Evolutionary conservation across 2,113 vertebrate genomes (phyloP).

Genomic region (Boulengeromyrus knoepffleri): DNA sequence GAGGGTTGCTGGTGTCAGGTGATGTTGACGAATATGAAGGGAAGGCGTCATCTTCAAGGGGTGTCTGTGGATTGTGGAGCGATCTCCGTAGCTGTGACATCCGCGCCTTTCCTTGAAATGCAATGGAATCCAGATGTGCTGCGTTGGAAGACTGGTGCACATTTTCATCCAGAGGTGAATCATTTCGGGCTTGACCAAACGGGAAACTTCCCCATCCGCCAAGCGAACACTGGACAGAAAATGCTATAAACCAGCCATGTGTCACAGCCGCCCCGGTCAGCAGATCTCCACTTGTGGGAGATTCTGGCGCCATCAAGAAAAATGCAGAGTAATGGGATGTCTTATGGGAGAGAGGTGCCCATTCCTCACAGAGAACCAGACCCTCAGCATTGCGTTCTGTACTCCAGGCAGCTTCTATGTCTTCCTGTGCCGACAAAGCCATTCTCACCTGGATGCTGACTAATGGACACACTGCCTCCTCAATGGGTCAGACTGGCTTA

Average conservation of each 20-base stretch:
- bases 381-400: background rate
- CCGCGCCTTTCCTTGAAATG: background rate
- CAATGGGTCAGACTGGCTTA: slow-evolving; percentile 48
- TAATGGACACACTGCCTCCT: slow-evolving; percentile 43
- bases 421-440: background rate
- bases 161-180: background rate
- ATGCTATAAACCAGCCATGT: background rate
- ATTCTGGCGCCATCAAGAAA: background rate
- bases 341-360: background rate
- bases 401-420: background rate
- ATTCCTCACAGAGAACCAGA: background rate
- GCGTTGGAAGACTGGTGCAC: background rate
- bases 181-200: background rate
- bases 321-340: background rate
- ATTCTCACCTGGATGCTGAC: slow-evolving; percentile 34
- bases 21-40: background rate
- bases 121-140: background rate
- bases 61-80: background rate
- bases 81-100: background rate
- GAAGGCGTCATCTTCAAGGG: background rate
- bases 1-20: background rate
- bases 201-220: background rate
- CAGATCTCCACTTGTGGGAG: background rate
- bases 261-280: background rate
- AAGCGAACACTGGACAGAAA: background rate